A percentile compares a stretch with the other conserved stretches of the same genome.
phyloP scores from a whole-genome alignment of 2,888 invertebrate genomes.

The Caenorhabditis panamensis region DNA sequence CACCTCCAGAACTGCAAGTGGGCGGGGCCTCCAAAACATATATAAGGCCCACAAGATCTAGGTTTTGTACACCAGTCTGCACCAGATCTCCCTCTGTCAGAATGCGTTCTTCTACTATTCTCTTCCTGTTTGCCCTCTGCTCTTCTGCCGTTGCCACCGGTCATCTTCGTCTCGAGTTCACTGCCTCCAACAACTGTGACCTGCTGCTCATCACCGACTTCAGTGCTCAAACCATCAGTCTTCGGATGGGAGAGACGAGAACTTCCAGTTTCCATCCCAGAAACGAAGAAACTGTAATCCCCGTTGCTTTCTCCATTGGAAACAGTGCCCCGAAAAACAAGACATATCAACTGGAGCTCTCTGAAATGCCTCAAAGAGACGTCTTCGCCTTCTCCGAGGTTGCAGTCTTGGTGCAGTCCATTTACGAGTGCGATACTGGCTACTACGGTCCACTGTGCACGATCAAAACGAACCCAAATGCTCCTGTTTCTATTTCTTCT shows the following conservation, averaged over 20 bases:
- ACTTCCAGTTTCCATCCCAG: constrained; percentile 36
- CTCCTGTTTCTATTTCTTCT: background rate
- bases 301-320: background rate
- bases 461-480: background rate
- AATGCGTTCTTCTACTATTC: constrained; percentile 9
- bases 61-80: background rate
- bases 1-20: background rate
- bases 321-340: background rate
- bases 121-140: constrained; percentile 20
- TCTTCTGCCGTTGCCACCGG: constrained; percentile 19
- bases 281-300: background rate
- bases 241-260: constrained; percentile 16
- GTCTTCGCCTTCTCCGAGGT: background rate
- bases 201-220: constrained; percentile 9
- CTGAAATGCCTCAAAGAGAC: background rate
- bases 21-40: background rate
- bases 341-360: background rate
- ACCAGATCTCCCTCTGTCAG: background rate
- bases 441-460: constrained; percentile 10
- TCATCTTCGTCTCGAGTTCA: constrained; percentile 33
- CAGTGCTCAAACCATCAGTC: constrained; percentile 3
- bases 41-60: background rate
- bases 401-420: constrained; percentile 13
- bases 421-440: constrained; percentile 24
- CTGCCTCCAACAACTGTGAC: constrained; percentile 17